Evolutionary conservation across 2,113 vertebrate genomes (phyloP).

Genomic region (Atrichornis clamosus): DNA sequence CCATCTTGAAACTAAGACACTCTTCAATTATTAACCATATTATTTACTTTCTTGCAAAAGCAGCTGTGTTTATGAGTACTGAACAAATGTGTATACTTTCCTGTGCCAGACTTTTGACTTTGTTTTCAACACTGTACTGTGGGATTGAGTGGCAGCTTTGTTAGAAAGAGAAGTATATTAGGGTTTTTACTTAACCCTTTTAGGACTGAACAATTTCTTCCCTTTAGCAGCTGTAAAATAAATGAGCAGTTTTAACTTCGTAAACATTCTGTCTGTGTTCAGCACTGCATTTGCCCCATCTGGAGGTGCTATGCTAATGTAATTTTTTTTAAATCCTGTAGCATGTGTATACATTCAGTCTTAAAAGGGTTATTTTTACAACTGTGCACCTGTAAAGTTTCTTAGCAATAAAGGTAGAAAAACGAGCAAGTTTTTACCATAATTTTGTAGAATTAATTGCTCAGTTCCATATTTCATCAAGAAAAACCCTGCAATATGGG

Average conservation of each 20-base stretch:
- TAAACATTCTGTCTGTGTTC: conserved; percentile 58
- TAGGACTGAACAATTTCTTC: conserved; percentile 71
- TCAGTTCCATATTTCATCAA: conserved; percentile 91
- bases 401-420: conserved; percentile 97
- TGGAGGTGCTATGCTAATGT: conserved; percentile 69
- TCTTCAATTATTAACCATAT: conserved; percentile 63
- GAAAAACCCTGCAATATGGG: conserved; percentile 84
- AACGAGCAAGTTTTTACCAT: conserved; percentile 86
- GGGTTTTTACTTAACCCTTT: conserved; percentile 76
- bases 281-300: conserved; percentile 65
- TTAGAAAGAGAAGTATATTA: conserved; percentile 72
- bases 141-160: conserved; percentile 87
- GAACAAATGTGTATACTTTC: conserved; percentile 88
- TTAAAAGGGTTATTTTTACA: conserved; percentile 88
- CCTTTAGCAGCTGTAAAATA: conserved; percentile 57
- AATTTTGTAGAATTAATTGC: conserved; percentile 95
- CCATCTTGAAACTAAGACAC: conserved; percentile 50
- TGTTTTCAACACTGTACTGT: conserved; percentile 89
- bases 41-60: conserved; percentile 81
- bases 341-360: conserved; percentile 79
- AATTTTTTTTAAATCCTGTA: conserved; percentile 64
- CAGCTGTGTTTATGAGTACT: conserved; percentile 88
- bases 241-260: background rate
- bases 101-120: conserved; percentile 87
- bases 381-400: conserved; percentile 94